A percentile compares a stretch with the other conserved stretches of the same genome.
Conservation (phyloP, 2,888 invertebrate species). For the Epirrhoe alternata region DNA sequence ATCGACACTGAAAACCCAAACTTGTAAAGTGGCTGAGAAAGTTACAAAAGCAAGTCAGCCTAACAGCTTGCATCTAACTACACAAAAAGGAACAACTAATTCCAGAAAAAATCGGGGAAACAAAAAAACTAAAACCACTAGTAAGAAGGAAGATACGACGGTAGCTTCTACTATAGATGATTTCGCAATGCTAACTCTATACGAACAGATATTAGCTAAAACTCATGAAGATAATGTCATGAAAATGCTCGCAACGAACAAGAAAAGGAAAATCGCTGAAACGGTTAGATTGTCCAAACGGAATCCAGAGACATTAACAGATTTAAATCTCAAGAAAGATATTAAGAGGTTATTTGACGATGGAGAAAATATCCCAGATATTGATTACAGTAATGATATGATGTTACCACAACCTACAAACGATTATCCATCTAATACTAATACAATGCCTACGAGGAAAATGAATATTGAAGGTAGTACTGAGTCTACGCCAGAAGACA, state of each 20-base stretch:
- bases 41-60: slow-evolving; percentile 2
- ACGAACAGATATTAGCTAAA: slow-evolving; percentile 62
- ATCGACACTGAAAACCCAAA: slow-evolving; percentile 35
- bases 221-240: slow-evolving; percentile 56
- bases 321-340: slow-evolving; percentile 39
- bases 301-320: slow-evolving; percentile 47
- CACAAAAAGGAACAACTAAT: slow-evolving; percentile 9
- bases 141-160: slow-evolving; percentile 16
- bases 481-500: slow-evolving; percentile 42
- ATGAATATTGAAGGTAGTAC: background rate
- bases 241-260: slow-evolving; percentile 51
- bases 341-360: slow-evolving; percentile 49
- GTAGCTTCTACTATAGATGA: slow-evolving; percentile 54
- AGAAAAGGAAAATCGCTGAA: slow-evolving; percentile 34
- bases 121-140: slow-evolving; percentile 27
- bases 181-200: slow-evolving; percentile 57
- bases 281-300: slow-evolving; percentile 43
- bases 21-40: slow-evolving; percentile 5
- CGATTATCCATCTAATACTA: slow-evolving; percentile 8
- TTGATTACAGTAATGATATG: slow-evolving; percentile 35
- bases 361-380: slow-evolving; percentile 47
- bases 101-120: slow-evolving; percentile 13
- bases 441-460: background rate
- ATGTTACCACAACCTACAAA: slow-evolving; percentile 6
- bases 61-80: slow-evolving; percentile 7